Evolutionary conservation across 2,113 vertebrate genomes (phyloP).

Genomic region (Callithrix jacchus): DNA sequence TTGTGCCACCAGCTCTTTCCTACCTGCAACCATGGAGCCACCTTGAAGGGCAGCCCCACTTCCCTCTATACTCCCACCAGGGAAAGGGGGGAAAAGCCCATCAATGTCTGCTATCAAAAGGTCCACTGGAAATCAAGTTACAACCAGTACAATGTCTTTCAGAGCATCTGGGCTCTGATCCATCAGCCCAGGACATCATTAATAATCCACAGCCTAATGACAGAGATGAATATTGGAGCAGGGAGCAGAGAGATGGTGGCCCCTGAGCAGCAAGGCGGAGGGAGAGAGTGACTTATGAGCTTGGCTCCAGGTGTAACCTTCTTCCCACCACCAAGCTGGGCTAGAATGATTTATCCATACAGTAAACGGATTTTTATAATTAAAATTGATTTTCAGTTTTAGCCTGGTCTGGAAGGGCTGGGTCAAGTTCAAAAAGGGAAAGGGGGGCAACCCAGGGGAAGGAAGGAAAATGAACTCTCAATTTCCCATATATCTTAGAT

Average conservation of each 20-base stretch:
- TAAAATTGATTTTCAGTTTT: constrained; percentile 86
- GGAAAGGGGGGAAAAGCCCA: neutral
- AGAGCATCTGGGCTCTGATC: constrained; percentile 49
- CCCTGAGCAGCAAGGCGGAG: neutral
- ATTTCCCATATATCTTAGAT: constrained; percentile 10
- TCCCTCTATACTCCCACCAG: neutral
- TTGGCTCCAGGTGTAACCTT: constrained; percentile 76
- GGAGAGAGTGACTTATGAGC: constrained; percentile 71
- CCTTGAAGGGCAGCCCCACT: neutral
- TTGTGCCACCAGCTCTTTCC: neutral
- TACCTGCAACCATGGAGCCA: neutral
- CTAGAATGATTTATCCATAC: constrained; percentile 78
- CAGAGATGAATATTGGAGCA: constrained; percentile 64
- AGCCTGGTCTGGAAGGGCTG: constrained; percentile 72
- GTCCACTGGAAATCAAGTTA: constrained; percentile 76
- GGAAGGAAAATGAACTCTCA: neutral
- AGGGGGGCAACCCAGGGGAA: neutral
- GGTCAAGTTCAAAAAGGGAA: constrained; percentile 68
- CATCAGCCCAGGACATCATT: neutral
- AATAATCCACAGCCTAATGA: constrained; percentile 71
- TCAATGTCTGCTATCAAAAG: constrained; percentile 49
- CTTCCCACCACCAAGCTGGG: neutral
- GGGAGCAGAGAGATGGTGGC: neutral
- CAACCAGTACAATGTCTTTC: constrained; percentile 42
- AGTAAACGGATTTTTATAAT: constrained; percentile 84